Percentiles rank a stretch among this genome's conserved stretches.
These are phyloP conservation scores for Drosophila ohnishii DNA, from an alignment of 1,140 invertebrate genomes.

Conservation along the genomic window DNA sequence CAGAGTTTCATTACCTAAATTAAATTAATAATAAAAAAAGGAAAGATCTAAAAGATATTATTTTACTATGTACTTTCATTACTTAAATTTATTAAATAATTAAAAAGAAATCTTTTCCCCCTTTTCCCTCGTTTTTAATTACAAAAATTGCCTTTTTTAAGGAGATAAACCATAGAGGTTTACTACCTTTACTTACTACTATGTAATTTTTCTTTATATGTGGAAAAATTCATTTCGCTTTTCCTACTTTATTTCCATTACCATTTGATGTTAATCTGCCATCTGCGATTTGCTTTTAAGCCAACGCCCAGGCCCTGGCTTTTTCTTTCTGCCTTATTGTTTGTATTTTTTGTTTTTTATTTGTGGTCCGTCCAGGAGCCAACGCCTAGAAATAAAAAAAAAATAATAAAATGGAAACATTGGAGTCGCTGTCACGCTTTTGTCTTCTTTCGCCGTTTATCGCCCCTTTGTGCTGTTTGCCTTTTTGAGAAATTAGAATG, in stretches of 20 bases:
- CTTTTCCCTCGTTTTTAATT: background rate
- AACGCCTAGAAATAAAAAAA: constrained; percentile 67
- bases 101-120: background rate
- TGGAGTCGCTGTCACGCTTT: constrained; percentile 43
- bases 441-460: constrained; percentile 35
- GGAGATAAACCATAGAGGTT: background rate
- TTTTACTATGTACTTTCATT: background rate
- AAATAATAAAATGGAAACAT: constrained; percentile 19
- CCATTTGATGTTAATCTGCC: constrained; percentile 69
- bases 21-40: background rate
- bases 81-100: background rate
- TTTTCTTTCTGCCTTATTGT: constrained; percentile 5
- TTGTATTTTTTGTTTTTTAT: background rate
- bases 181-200: background rate
- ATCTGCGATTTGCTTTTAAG: constrained; percentile 67
- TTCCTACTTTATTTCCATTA: constrained; percentile 31
- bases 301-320: constrained; percentile 44
- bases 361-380: constrained; percentile 37
- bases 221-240: constrained; percentile 9
- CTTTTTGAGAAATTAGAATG: constrained; percentile 65
- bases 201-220: background rate
- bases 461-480: constrained; percentile 25
- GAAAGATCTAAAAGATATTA: background rate
- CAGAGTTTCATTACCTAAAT: background rate
- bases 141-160: background rate